A percentile compares a stretch with the other conserved stretches of the same genome.
Evolutionary conservation across 2,888 invertebrate species (phyloP).

Genomic region (Prosopocoilus inquinatus): DNA sequence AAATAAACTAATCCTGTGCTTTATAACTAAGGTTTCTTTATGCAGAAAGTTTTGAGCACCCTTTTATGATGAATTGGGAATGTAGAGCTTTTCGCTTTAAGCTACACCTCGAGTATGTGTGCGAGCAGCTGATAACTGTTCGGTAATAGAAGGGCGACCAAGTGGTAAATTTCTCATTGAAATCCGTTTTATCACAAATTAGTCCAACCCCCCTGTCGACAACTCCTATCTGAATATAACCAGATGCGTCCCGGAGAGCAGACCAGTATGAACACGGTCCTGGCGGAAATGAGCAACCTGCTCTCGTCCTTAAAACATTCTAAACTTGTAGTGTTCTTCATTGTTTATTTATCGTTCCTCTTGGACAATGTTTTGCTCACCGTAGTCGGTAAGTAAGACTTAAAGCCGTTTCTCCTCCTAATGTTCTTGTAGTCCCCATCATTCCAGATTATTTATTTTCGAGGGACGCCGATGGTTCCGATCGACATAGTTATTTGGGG

Average conservation of each 20-base stretch:
- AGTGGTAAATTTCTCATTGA: constrained; percentile 41
- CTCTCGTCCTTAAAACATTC: constrained; percentile 31
- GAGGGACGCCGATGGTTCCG: constrained; percentile 26
- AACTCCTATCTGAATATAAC: constrained; percentile 23
- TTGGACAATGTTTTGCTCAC: constrained; percentile 86
- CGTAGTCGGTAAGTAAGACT: constrained; percentile 73
- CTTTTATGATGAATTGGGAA: no score
- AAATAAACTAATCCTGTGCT: no score
- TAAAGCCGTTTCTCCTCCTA: constrained; percentile 4
- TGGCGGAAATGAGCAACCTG: constrained; percentile 18
- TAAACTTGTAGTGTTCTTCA: constrained; percentile 51
- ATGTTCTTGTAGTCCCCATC: constrained; percentile 64
- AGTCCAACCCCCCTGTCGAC: constrained; percentile 21
- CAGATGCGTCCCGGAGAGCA: constrained; percentile 25
- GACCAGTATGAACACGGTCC: constrained; percentile 17
- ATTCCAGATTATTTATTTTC: constrained; percentile 72
- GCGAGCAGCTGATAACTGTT: constrained; percentile 16
- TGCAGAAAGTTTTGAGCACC: no score
- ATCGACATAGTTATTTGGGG: constrained; percentile 21
- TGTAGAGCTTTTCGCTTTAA: no score
- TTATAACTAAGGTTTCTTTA: no score
- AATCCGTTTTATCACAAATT: constrained; percentile 34
- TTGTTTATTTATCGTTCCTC: constrained; percentile 74
- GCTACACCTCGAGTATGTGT: not conserved
- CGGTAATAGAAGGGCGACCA: constrained; percentile 19